These are phyloP conservation scores for Dicentrarchus labrax DNA, from an alignment of 2,113 vertebrate species.

Conservation along the genomic window DNA sequence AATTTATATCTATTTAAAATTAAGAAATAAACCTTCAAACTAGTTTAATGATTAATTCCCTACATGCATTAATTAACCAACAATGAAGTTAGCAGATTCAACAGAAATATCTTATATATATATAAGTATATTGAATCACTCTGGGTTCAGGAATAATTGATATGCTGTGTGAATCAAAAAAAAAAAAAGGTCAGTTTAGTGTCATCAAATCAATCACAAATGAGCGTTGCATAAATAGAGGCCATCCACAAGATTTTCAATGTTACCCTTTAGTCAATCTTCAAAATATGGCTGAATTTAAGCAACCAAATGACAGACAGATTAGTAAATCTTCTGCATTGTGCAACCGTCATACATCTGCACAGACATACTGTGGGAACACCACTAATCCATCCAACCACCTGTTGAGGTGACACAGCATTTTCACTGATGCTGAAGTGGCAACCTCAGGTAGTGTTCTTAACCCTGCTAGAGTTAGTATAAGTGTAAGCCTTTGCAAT, in stretches of 20 bases:
- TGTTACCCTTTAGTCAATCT: slow-evolving; percentile 12
- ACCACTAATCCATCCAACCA: slow-evolving; percentile 35
- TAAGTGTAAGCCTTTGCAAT: slow-evolving; percentile 22
- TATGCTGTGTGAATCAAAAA: not conserved
- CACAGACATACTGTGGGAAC: slow-evolving; percentile 23
- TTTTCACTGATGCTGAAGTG: slow-evolving; percentile 38
- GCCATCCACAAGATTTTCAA: not conserved
- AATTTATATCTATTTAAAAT: not conserved
- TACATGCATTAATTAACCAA: not conserved
- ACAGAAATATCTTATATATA: not conserved
- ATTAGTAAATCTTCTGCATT: slow-evolving; percentile 8
- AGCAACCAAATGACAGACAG: slow-evolving; percentile 10
- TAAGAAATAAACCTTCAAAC: not conserved
- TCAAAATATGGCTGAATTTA: not conserved
- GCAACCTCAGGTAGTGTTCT: slow-evolving; percentile 27
- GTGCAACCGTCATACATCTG: slow-evolving; percentile 15
- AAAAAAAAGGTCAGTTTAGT: not conserved
- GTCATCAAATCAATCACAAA: not conserved
- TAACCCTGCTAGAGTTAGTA: not conserved
- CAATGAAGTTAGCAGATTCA: not conserved
- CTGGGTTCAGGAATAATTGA: not conserved
- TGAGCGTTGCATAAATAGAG: not conserved
- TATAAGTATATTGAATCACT: not conserved
- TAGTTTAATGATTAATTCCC: not conserved
- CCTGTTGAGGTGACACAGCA: slow-evolving; percentile 48